Percentiles rank a stretch among this genome's conserved stretches.
These are phyloP conservation scores for Caenorhabditis sp. DNA, from an alignment of 2,888 invertebrate species.

Conservation along the genomic window DNA sequence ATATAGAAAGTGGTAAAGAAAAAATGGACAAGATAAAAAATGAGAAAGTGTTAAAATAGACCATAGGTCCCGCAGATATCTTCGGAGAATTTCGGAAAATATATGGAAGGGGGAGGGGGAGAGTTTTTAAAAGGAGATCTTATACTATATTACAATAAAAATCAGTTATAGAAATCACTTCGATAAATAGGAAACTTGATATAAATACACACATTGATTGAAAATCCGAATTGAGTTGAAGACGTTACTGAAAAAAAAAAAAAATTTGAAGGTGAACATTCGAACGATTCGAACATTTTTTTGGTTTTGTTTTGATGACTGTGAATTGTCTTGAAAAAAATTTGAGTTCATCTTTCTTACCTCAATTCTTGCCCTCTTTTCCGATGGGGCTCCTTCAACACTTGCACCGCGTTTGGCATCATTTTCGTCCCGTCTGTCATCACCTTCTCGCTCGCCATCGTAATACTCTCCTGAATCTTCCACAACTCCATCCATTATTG, in stretches of 20 bases:
- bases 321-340: background rate
- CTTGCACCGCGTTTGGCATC: slow-evolving; percentile 50
- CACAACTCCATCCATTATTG: slow-evolving; percentile 52
- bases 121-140: background rate
- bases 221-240: background rate
- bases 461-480: slow-evolving; percentile 54
- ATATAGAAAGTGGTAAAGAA: no score
- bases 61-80: no score
- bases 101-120: background rate
- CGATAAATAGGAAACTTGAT: background rate
- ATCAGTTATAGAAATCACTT: background rate
- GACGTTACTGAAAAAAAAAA: background rate
- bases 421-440: slow-evolving; percentile 50
- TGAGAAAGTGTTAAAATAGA: no score
- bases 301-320: no score
- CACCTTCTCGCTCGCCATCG: slow-evolving; percentile 55
- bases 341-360: background rate
- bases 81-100: no score
- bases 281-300: no score
- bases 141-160: background rate
- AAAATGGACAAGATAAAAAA: no score
- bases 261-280: background rate
- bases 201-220: background rate
- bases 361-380: slow-evolving; percentile 2
- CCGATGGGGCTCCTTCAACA: slow-evolving; percentile 9